phyloP scores from a whole-genome alignment of 1,140 invertebrate genomes.

The Caerostris darwini region DNA sequence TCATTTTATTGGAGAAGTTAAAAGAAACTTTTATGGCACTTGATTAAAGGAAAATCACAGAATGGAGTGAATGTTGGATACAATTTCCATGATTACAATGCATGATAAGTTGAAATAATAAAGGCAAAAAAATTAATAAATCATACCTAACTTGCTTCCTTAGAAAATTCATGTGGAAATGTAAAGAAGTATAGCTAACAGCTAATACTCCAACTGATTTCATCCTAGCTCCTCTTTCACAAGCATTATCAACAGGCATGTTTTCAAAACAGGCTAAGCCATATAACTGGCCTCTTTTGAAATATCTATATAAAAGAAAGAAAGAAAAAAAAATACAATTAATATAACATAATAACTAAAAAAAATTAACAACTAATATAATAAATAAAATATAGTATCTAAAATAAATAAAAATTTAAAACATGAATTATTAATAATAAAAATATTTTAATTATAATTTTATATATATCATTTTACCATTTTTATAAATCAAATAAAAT shows the following conservation, averaged over 20 bases:
- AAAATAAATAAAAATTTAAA: too few relatives aligned
- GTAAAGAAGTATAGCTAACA: constrained; percentile 82
- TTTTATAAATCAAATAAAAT: too few relatives aligned
- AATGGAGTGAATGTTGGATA: too few relatives aligned
- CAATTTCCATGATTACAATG: too few relatives aligned
- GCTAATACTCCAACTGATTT: constrained; percentile 83
- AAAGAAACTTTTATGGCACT: too few relatives aligned
- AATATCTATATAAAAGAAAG: constrained; percentile 81
- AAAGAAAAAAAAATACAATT: background rate
- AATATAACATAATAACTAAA: background rate
- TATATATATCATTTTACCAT: too few relatives aligned
- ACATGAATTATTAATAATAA: too few relatives aligned
- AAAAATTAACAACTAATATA: background rate
- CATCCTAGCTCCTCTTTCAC: constrained; percentile 83
- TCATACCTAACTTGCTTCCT: constrained; percentile 83
- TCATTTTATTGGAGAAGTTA: too few relatives aligned
- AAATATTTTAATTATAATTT: too few relatives aligned
- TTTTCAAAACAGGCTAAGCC: constrained; percentile 83
- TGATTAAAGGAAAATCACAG: too few relatives aligned
- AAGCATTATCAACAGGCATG: constrained; percentile 82
- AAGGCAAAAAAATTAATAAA: background rate
- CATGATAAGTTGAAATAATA: background rate
- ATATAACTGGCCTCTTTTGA: constrained; percentile 82
- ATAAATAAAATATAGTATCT: constrained; percentile 57
- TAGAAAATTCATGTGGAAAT: constrained; percentile 82